Base-by-base conservation (phyloP, 2,888 invertebrate species). In the Spisula solida region DNA sequence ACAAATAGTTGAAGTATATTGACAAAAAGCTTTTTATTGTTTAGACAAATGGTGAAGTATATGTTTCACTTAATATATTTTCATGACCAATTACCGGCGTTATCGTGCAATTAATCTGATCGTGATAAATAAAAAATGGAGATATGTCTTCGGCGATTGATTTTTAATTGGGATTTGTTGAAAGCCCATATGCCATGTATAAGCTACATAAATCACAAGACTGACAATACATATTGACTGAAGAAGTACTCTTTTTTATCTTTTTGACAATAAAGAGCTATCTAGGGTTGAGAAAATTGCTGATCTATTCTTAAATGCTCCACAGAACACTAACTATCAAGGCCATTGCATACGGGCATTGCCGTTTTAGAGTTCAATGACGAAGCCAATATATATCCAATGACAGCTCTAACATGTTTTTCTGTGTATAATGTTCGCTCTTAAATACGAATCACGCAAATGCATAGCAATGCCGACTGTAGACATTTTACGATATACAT, bases 211-310 rank as follows among this genome's bases (percentile, higher is more conserved):
- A 66, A 66, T 25, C 25, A 66, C 60, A 25, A 8, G 60, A 25
- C 60, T 66, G 60, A 66, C 60, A 66, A 66, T n/a, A 12, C 25
- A 66, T 66, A 66, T 66, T 66, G 60, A 66, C 60, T n/a, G 60
- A 25, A n/a, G 25, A 66, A 66, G 25, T 25, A 25, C 12, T 25
- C 2, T 4, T 20, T 18, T 66, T 66, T 66, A 66, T 25, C 5
- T 25, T 66, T n/a, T 25, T 66, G 60, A 66, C 60, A 66, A 66
- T 66, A 12, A 4, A 12, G n/a, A 25, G 0, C 25, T 12, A 25
- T 25, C 0, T 66, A n/a, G 60, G n/a, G 25, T 66, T 25, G 25
- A 66, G 25, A n/a, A n/a, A 66, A 66, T n/a, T 25, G 25, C 25
- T 66, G 60, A 6, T 25, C 25, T n/a, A 66, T 66, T 25, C 60